Evolutionary conservation across 30 jellyfish, hydroid and myxozoan genomes (phyloP), one percentile per base, ranked within the genome.

Genomic region (Mastigias papua): DNA sequence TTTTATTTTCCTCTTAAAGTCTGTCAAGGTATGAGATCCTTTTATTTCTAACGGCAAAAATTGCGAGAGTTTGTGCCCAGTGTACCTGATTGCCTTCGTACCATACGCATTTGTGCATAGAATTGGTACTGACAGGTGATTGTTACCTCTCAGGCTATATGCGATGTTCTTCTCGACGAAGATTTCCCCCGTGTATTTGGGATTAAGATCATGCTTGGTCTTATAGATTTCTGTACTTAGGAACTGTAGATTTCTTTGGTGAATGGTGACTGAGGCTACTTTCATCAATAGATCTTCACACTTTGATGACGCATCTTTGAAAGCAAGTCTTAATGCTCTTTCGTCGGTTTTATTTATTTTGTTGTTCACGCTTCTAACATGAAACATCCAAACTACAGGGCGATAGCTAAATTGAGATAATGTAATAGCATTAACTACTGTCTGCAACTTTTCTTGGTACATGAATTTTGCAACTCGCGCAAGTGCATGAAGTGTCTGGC

Each of bases 401-500:
- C n/a, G 23, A 63, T 63, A 21, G 74, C 74, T 11, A 23, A 63
- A 63, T 63, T 63, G 34, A 63, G 74, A 63, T 37, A 28, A 1
- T 63, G 23, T 63, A 63, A 63, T 4, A 63, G 74, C 61, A 28
- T 69, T n/a, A n/a, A n/a, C n/a, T n/a, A n/a, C n/a, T n/a, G n/a
- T n/a, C n/a, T n/a, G n/a, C n/a, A n/a, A n/a, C 74, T 62, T 79
- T 42, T 60, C 80, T 25, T 32, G 90, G 80, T 79, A 80, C 90
- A 58, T 79, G 80, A 79, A 79, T 42, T 54, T 54, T n/a, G 90
- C 63, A 50, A 33, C 90, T 79, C 70, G 73, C 21, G 81, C 90
- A 79, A n/a, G 90, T 17, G 90, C 90, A 62, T 61, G 90, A 34
- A 79, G 80, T 60, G 61, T 62, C 61, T 79, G 80, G 90, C 80